Percentiles rank a stretch among this genome's conserved stretches.
These are phyloP conservation scores for Natator depressus DNA, from an alignment of 2,113 vertebrate species.

Conservation along the genomic window DNA sequence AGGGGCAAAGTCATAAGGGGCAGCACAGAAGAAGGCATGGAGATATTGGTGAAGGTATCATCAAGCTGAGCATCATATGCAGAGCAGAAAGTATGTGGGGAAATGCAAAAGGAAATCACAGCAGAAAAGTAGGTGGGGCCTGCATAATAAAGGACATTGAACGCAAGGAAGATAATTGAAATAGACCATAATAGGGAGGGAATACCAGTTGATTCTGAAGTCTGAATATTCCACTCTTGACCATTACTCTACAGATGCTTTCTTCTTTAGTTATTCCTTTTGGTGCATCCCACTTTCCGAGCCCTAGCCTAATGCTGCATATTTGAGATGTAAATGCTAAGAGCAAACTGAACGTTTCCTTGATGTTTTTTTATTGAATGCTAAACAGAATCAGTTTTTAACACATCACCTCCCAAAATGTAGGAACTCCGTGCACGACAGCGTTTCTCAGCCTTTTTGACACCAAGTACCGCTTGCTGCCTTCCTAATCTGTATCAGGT, in stretches of 20 bases:
- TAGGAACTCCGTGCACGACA: not conserved
- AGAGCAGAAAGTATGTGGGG: not conserved
- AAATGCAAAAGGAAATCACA: not conserved
- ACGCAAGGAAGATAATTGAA: not conserved
- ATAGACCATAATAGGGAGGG: not conserved
- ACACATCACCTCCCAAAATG: not conserved
- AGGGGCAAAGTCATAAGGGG: not conserved
- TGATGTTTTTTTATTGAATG: not conserved
- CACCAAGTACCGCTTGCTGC: not conserved
- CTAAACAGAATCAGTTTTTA: not conserved
- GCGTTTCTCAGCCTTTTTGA: not conserved
- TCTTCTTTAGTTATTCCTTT: not conserved
- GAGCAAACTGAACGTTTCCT: not conserved
- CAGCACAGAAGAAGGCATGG: not conserved
- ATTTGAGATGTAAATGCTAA: not conserved
- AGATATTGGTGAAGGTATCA: not conserved
- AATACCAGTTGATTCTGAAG: not conserved
- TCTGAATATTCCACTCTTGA: not conserved
- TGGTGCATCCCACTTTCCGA: not conserved
- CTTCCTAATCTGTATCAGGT: not conserved
- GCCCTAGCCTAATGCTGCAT: not conserved
- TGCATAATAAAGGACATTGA: not conserved
- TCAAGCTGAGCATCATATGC: not conserved
- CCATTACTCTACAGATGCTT: not conserved
- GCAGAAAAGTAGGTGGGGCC: not conserved